Evolutionary conservation across 2,113 vertebrate genomes (phyloP).

Genomic region (Passer domesticus): DNA sequence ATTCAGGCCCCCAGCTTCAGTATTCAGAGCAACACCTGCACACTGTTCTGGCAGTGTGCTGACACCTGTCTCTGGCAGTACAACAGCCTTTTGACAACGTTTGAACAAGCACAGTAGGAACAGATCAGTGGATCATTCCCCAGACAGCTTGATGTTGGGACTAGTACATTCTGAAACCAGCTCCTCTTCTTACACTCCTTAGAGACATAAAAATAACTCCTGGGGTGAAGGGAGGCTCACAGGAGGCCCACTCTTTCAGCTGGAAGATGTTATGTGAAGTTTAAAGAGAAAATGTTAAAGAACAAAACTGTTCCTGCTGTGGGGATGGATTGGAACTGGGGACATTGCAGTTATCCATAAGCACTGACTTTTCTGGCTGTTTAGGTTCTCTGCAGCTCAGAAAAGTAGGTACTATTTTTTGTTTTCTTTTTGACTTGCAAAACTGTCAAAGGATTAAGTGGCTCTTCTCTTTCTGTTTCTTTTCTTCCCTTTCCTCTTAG

Average conservation of each 20-base stretch:
- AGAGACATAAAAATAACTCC: background rate
- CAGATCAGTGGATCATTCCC: background rate
- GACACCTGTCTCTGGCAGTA: background rate
- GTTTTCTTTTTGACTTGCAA: background rate
- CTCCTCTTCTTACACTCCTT: background rate
- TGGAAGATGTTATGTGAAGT: background rate
- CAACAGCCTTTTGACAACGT: background rate
- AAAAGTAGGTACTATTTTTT: background rate
- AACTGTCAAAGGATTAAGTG: background rate
- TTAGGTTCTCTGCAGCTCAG: background rate
- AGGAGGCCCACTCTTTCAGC: background rate
- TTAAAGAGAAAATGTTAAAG: background rate
- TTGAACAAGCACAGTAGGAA: background rate
- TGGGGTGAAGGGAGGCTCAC: background rate
- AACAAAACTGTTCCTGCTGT: background rate
- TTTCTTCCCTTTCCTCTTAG: constrained; percentile 67
- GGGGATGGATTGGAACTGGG: background rate
- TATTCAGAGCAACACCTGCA: background rate
- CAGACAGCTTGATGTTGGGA: background rate
- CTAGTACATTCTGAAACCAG: background rate
- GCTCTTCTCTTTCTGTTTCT: background rate
- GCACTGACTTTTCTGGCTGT: background rate
- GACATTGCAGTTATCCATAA: background rate
- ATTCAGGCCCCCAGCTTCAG: background rate
- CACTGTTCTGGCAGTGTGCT: background rate